Base-by-base conservation (phyloP, 2,113 vertebrate species). In the Leucosticte australis region DNA sequence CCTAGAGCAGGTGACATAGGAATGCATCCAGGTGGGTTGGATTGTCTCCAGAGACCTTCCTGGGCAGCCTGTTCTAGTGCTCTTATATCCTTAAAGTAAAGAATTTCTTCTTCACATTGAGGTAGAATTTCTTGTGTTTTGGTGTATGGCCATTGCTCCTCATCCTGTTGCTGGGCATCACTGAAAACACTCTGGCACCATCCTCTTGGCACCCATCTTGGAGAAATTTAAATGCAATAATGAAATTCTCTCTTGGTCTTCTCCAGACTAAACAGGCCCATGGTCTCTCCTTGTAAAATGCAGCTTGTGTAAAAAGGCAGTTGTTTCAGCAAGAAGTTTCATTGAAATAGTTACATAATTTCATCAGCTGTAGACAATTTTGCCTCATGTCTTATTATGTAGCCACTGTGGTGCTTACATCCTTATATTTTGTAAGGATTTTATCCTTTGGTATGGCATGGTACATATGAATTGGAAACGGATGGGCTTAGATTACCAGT, bases 381-480 rank as follows among this genome's bases (percentile, higher is more conserved):
- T 70, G 8, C 17, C 15, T 55, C 8, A 17, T 16, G 26, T 30
- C 14, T 31, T 23, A 2, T 1, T 33, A 9, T 0, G 1, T 49
- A 37, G 30, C 8, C 6, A 1, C 13, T 9, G 9, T 23, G 19
- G 12, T 57, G 28, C 27, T 62, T n/a, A 33, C 1, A n/a, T 57
- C 13, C 13, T n/a, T 57, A 5, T 5, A 23, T 44, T 71, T 82
- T 69, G 28, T 69, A 57, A 49, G 23, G 3, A 0, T 70, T 68
- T 88, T 79, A 3, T 49, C 10, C 71, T 28, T 63, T 9, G 11
- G 2, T 80, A 41, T 19, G 8, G 5, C 0, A 0, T 30, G 8
- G 31, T 46, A 6, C 1, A 0, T 53, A 1, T 5, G 23, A 46
- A 22, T 22, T 70, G n/a, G 63, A 70, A 77, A 67, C 10, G 1